Conservation (phyloP, 2,113 vertebrate species). For the Casuarius casuarius region DNA sequence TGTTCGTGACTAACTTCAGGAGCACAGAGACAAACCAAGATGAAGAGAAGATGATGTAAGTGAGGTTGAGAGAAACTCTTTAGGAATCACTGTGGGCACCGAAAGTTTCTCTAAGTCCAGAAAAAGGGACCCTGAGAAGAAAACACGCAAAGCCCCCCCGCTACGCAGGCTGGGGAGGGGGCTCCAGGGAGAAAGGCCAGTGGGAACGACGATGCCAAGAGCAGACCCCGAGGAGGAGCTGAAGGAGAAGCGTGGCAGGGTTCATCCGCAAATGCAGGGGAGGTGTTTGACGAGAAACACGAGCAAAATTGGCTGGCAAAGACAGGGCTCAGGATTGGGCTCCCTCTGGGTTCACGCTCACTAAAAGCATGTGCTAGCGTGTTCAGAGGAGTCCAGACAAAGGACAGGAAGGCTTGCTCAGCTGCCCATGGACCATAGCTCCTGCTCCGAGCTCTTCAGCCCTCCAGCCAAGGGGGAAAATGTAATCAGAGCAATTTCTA, state of each 20-base stretch:
- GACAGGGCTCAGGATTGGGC: background rate
- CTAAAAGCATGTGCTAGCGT: background rate
- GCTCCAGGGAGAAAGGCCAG: background rate
- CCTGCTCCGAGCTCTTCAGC: background rate
- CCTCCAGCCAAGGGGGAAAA: slow-evolving; percentile 41
- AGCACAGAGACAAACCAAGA: background rate
- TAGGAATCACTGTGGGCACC: background rate
- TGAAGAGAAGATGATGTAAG: background rate
- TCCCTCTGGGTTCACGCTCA: background rate
- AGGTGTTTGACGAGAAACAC: background rate
- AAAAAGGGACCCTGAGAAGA: background rate
- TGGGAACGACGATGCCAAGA: fast-evolving
- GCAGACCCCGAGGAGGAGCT: background rate
- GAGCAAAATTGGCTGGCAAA: slow-evolving; percentile 27
- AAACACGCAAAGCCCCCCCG: background rate
- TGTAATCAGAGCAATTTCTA: slow-evolving; percentile 69
- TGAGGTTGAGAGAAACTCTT: background rate
- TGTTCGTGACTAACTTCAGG: background rate
- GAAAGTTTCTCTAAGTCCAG: background rate
- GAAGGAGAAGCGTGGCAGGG: background rate
- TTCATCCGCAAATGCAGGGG: background rate
- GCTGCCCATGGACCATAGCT: slow-evolving; percentile 53
- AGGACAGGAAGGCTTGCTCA: slow-evolving; percentile 42
- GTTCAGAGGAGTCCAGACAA: slow-evolving; percentile 13
- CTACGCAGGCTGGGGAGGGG: background rate